Percentiles rank a stretch among this genome's conserved stretches.
phyloP scores from a whole-genome alignment of 2,797 vertebrate species.

The Hyperoplus immaculatus region DNA sequence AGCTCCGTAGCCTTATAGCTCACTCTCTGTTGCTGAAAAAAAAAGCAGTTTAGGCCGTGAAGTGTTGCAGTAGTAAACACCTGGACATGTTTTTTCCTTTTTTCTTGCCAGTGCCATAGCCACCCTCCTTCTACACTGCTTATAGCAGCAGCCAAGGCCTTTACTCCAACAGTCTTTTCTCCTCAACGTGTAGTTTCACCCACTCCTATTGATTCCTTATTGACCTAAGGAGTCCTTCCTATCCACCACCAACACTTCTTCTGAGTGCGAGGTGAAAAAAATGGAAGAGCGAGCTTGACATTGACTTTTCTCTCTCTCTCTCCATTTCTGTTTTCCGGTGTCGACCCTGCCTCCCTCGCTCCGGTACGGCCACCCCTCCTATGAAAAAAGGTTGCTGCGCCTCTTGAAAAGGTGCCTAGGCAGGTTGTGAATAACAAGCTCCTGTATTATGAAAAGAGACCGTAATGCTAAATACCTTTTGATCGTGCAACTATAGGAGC shows the following conservation, averaged over 20 bases:
- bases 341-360: conserved; percentile 40
- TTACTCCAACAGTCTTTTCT: conserved; percentile 90
- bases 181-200: conserved; percentile 93
- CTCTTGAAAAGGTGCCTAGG: conserved; percentile 46
- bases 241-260: conserved; percentile 61
- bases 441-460: conserved; percentile 70
- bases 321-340: conserved; percentile 54
- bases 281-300: conserved; percentile 74
- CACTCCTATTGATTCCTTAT: conserved; percentile 97
- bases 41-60: conserved; percentile 64
- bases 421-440: conserved; percentile 66
- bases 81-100: conserved; percentile 76
- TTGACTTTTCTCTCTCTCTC: conserved; percentile 69
- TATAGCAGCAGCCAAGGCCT: conserved; percentile 83
- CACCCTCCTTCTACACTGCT: conserved; percentile 82
- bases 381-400: conserved; percentile 49
- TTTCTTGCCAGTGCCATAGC: conserved; percentile 81
- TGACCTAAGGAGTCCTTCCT: conserved; percentile 94
- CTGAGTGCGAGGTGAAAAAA: conserved; percentile 83
- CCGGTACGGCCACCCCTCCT: conserved; percentile 47
- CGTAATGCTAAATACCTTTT: conserved; percentile 70
- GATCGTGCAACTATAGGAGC: conserved; percentile 62
- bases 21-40: conserved; percentile 18
- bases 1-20: neutral
- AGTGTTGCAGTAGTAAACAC: conserved; percentile 72